Evolutionary conservation across 1,140 invertebrate species (phyloP).

Genomic region (Holcopasites calliopsidis): DNA sequence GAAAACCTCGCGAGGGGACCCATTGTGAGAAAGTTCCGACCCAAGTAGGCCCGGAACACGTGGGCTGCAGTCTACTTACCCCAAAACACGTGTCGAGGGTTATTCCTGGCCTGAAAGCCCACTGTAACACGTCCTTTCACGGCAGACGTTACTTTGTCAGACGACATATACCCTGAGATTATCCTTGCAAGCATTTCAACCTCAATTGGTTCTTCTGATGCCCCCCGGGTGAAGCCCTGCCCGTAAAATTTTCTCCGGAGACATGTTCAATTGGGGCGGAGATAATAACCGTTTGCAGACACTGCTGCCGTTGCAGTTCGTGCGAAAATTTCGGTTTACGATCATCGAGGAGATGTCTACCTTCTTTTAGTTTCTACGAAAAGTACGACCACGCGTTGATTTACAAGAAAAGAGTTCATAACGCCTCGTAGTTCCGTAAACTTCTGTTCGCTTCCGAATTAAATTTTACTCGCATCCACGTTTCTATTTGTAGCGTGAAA

Average conservation of each 20-base stretch:
- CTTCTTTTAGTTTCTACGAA: neutral
- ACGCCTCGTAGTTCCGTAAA: neutral
- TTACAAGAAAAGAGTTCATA: neutral
- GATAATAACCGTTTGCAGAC: neutral
- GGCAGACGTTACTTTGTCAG: neutral
- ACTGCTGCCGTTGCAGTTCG: too few relatives aligned
- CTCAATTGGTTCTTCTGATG: neutral
- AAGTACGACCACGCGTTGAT: neutral
- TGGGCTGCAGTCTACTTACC: neutral
- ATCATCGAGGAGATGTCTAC: neutral
- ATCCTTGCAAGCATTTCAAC: neutral
- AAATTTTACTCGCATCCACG: neutral
- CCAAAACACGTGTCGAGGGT: neutral
- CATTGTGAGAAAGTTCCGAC: neutral
- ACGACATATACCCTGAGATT: neutral
- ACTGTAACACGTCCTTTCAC: neutral
- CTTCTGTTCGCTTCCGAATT: neutral
- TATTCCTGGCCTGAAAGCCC: neutral
- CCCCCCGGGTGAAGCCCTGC: neutral
- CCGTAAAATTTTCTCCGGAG: neutral
- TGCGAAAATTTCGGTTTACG: neutral
- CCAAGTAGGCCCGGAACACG: neutral
- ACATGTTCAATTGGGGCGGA: neutral
- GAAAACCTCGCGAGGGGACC: neutral
- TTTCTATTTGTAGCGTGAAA: neutral